Evolutionary conservation across 1,140 invertebrate species (phyloP).

Genomic region (Lepidurus couesii): DNA sequence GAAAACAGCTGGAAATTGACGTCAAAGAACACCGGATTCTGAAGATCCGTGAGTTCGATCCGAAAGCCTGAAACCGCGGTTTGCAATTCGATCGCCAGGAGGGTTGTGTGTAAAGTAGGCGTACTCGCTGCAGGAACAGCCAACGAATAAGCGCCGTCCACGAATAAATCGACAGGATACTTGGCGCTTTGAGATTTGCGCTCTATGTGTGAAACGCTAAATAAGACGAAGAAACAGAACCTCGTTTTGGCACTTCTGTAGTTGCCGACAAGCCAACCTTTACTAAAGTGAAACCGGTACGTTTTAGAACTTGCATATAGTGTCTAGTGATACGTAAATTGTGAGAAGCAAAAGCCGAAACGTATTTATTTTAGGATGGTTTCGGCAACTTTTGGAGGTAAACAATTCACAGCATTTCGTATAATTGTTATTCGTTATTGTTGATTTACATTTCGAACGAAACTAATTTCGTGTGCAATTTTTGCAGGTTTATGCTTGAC

Average conservation of each 20-base stretch:
- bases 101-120: not conserved
- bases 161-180: not conserved
- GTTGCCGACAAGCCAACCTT: not conserved
- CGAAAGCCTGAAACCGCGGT: not conserved
- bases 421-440: not conserved
- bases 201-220: not conserved
- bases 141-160: not conserved
- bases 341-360: too few relatives aligned
- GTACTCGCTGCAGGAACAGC: not conserved
- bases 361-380: not conserved
- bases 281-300: too few relatives aligned
- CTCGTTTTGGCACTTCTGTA: not conserved
- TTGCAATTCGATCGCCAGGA: not conserved
- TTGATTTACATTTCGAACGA: not conserved
- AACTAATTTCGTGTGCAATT: not conserved
- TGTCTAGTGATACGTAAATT: too few relatives aligned
- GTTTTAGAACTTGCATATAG: too few relatives aligned
- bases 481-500: constrained; percentile 27
- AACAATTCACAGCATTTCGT: not conserved
- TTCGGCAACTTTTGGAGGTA: not conserved
- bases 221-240: not conserved
- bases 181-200: constrained; percentile 1
- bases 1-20: constrained; percentile 9
- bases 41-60: not conserved
- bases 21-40: not conserved